Conservation (phyloP, 2,888 invertebrate genomes). For the Trachelus iudaicus region DNA sequence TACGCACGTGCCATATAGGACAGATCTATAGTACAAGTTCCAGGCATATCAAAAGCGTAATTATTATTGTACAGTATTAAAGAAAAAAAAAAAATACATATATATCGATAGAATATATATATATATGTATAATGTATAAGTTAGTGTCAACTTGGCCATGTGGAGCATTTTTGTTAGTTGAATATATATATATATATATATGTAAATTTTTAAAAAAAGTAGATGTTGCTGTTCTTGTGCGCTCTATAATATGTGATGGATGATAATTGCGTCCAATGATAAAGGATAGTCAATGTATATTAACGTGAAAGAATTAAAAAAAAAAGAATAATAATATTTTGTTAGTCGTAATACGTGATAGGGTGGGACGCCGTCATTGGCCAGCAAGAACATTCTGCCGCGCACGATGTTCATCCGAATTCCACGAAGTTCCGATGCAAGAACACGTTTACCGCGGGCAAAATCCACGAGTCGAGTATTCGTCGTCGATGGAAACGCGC, state of each 20-base stretch:
- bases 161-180: slow-evolving; percentile 64
- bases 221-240: slow-evolving; percentile 49
- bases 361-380: slow-evolving; percentile 41
- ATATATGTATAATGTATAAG: slow-evolving; percentile 37
- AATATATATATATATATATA: slow-evolving; percentile 48
- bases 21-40: slow-evolving; percentile 53
- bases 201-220: too few species aligned
- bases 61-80: slow-evolving; percentile 43
- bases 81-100: slow-evolving; percentile 26
- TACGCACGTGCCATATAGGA: slow-evolving; percentile 56
- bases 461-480: too few species aligned
- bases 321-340: slow-evolving; percentile 18
- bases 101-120: slow-evolving; percentile 30
- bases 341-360: slow-evolving; percentile 54
- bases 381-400: slow-evolving; percentile 16
- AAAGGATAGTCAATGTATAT: slow-evolving; percentile 38
- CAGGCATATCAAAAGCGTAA: slow-evolving; percentile 59
- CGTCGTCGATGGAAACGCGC: too few species aligned
- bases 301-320: slow-evolving; percentile 37
- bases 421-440: too few species aligned
- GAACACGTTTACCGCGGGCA: too few species aligned
- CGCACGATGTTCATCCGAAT: too few species aligned
- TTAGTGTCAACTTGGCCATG: slow-evolving; percentile 66
- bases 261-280: slow-evolving; percentile 54
- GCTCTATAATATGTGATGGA: slow-evolving; percentile 52